phyloP scores from a whole-genome alignment of 2,888 invertebrate species.

The Zootermopsis nevadensis region DNA sequence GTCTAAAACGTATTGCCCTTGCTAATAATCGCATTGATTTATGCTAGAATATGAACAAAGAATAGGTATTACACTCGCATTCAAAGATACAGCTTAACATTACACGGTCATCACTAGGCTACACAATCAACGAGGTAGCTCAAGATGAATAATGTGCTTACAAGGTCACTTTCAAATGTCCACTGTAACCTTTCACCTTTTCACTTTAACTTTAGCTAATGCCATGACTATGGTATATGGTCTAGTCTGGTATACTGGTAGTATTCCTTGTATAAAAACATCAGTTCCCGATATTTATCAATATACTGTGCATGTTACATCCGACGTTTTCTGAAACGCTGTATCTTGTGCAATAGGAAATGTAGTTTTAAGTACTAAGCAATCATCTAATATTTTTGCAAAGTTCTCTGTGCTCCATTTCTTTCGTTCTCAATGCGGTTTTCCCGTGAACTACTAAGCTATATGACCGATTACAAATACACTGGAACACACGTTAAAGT shows the following conservation, averaged over 20 bases:
- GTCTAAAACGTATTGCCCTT: not conserved
- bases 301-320: not conserved
- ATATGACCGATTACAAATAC: not conserved
- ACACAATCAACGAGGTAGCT: not conserved
- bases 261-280: not conserved
- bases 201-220: constrained; percentile 28
- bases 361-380: no score
- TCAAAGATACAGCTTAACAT: not conserved
- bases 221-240: constrained; percentile 43
- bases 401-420: no score
- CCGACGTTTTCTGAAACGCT: not conserved
- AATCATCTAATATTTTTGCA: no score
- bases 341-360: no score
- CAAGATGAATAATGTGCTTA: not conserved
- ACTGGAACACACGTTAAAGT: not conserved
- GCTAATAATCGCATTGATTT: not conserved
- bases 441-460: no score
- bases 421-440: no score
- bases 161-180: not conserved
- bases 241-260: constrained; percentile 14
- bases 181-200: constrained; percentile 43
- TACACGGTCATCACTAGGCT: not conserved
- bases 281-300: not conserved
- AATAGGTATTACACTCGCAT: not conserved
- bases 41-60: not conserved